phyloP scores from a whole-genome alignment of 2,113 vertebrate genomes.

The Echinops telfairi region DNA sequence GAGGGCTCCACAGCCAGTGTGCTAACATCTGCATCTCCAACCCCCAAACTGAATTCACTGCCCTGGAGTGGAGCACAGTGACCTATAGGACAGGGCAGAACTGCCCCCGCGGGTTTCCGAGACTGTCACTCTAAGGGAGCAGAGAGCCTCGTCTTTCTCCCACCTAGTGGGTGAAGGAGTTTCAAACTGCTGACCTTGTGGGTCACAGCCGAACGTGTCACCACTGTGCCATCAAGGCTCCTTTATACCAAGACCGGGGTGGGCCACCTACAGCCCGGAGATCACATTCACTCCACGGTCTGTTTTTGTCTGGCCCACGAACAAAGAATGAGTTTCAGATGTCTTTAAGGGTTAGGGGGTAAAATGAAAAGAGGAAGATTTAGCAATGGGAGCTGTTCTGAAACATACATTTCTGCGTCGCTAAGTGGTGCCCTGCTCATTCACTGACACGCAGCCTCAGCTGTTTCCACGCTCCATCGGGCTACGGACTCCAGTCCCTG shows the following conservation, averaged over 20 bases:
- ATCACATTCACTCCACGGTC: background rate
- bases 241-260: background rate
- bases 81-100: no score
- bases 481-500: background rate
- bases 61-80: no score
- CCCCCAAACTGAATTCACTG: no score
- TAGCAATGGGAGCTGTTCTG: background rate
- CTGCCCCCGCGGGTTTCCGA: no score
- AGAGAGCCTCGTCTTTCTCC: no score
- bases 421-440: background rate
- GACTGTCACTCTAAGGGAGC: no score
- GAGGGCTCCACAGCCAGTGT: fast-evolving
- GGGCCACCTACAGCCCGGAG: background rate
- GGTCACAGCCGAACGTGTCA: no score
- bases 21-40: background rate
- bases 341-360: background rate
- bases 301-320: background rate
- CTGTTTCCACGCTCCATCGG: background rate
- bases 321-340: background rate
- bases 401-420: background rate
- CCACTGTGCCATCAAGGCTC: no score
- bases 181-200: no score
- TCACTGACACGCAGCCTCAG: background rate
- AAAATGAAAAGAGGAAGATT: constrained; percentile 11
- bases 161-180: no score